Base-by-base conservation (phyloP, 2,113 vertebrate species). In the Micronycteris hirsuta region DNA sequence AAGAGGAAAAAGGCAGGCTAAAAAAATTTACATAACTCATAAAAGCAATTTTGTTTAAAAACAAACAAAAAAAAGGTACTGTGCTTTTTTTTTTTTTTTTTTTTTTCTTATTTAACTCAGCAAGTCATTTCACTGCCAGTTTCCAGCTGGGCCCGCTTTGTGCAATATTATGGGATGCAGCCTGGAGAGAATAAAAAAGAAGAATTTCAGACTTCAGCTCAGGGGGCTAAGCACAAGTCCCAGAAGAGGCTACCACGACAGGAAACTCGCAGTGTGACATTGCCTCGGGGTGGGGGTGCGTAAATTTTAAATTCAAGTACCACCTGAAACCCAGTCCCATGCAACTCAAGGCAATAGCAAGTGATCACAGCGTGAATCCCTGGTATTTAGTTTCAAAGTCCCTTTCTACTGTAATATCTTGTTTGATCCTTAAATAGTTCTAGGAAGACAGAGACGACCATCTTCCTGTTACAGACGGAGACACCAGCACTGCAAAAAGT, bases 31-130 rank as follows among this genome's bases (percentile, higher is more conserved):
- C 49, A 52, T 78, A 89, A 86, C 47, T 90, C 82, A 84, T 90
- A 74, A 94, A 87, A 95, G 89, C 56, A 95, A 86, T 94, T 95
- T 92, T 89, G 36, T 33, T 78, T 77, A 38, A 65, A 38, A 26
- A 58, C 22, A 58, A 22, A 24, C 54, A 65, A 78, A 58, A 82
- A 86, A 83, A 15, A 74, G n/a, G n/a, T 22, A 38, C 13, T 36
- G 16, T 90, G 10, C 36, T 36, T n/a, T n/a, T n/a, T 86, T 74
- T 82, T 12, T 19, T 5, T 41, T 20, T 65, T 36, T 63, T 33
- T 17, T 9, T 31, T 86, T 80, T 33, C 43, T 89, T 85, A 49
- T 65, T 94, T 85, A 95, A 76, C 36, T 93, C 63, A 74, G 70
- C 85, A 31, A 92, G 41, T 67, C 31, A 73, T 93, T 67, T 8